Base-by-base conservation (phyloP, 2,113 vertebrate species). In the Phyllopteryx taeniolatus region DNA sequence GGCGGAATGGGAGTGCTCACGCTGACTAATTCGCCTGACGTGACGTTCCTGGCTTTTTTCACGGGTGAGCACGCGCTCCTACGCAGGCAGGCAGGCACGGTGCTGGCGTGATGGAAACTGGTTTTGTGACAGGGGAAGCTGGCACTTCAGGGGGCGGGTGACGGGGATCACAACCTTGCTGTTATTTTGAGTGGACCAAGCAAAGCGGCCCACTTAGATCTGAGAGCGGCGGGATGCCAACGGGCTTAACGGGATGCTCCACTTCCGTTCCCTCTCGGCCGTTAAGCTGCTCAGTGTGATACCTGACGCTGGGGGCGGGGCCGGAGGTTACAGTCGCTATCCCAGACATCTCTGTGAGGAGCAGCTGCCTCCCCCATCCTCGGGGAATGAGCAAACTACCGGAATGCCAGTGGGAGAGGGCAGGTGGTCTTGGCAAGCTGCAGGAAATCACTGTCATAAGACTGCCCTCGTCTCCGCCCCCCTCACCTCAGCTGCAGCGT, bases 31-130 rank as follows among this genome's bases (percentile, higher is more conserved):
- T 47, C 51, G 67, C 68, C 44, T 81, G 80, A 83, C 60, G 44
- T 72, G 68, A 68, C 57, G 53, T 44, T 42, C 73, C 78, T 39
- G 73, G 71, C 73, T 79, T 49, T 71, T 83, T 35, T 61, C 59
- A 33, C 59, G 59, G 59, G 14, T 35, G 31, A 70, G 49, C 85
- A 82, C 72, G 85, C 81, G 79, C 82, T 74, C 75, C 76, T 77
- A 85, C 42, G 22, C 63, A 74, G 73, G 79, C 63, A 74, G 73
- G 79, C 62, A 80, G 39, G 53, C 51, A 43, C 33, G 73, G 79
- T 53, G 5, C 83, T 83, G 79, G 74, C 87, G 47, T 90, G 87
- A 91, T 85, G 88, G 90, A 91, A 90, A 91, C 66, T 22, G 62
- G 71, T 20, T 56, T 69, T 83, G 76, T 84, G 83, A 85, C 75